Evolutionary conservation across 2,113 vertebrate genomes (phyloP).

Genomic region (Pseudonaja textilis): DNA sequence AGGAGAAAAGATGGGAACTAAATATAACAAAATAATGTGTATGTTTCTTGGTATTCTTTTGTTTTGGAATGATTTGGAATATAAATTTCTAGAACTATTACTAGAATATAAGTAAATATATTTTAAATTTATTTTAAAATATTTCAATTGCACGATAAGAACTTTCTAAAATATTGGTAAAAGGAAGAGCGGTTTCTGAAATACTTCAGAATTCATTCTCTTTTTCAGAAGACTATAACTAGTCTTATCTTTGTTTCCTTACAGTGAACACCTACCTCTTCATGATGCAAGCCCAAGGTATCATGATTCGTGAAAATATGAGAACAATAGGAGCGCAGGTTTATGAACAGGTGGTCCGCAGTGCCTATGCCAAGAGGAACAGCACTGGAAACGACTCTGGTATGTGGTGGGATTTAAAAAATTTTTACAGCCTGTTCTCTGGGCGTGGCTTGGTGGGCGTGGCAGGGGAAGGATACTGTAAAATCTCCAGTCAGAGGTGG

Average conservation of each 20-base stretch:
- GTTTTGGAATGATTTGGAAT: background rate
- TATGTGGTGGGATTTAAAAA: constrained; percentile 46
- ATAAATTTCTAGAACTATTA: rapidly evolving
- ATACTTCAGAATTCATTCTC: background rate
- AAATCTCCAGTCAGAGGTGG: too few species aligned
- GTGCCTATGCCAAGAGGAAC: constrained; percentile 84
- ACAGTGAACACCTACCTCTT: constrained; percentile 98
- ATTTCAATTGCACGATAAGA: background rate
- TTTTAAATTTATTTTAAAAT: background rate
- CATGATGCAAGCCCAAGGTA: constrained; percentile 95
- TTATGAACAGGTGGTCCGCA: constrained; percentile 92
- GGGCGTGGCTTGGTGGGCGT: too few species aligned
- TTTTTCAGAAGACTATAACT: background rate
- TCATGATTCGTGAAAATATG: constrained; percentile 92
- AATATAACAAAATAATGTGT: background rate
- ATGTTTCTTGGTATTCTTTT: background rate
- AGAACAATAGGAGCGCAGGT: constrained; percentile 91
- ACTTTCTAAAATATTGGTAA: background rate
- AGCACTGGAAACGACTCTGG: constrained; percentile 89
- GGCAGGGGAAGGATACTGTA: too few species aligned
- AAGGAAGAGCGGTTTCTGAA: constrained; percentile 4
- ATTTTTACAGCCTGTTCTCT: too few species aligned
- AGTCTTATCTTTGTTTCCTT: constrained; percentile 30
- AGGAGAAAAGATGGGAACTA: background rate
- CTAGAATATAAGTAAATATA: background rate